Evolutionary conservation across 1,140 invertebrate genomes (phyloP), one percentile per base, ranked within the genome.

Genomic region (Oedothorax gibbosus): DNA sequence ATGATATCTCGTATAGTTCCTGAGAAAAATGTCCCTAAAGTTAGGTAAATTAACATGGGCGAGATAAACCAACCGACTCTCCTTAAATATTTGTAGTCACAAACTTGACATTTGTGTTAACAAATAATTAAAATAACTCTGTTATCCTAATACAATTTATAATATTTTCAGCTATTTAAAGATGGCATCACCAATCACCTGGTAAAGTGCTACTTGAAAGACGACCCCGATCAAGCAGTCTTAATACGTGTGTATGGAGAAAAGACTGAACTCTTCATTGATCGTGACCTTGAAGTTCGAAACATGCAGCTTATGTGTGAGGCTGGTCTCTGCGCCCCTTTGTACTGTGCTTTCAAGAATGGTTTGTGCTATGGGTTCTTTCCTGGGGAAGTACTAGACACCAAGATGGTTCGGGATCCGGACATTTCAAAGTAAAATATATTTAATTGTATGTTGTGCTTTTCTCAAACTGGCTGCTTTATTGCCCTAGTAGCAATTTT

Each of bases 171-270:
- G 69, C 90, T 94, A 87, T 98, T 98, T 90, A 98, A 96, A 78
- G 95, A 97, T 92, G 98, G 98, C 51, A 97, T 98, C 76, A 98
- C 97, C 71, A 99, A 99, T 91, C 96, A 95, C 90, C 92, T 99
- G 85, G 92, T 99, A 68, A 95, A 95, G 50, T 95, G 96, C 87
- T 95, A 92, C 85, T 86, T 90, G 51, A 90, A 91, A 80, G 89
- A 92, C 87, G 91, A 94, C 88, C 87, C 87, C n/a, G 88, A 90
- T 79, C 93, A 96, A 87, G 93, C 96, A 88, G 92, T 99, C 0
- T 91, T 99, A 5, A 93, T 99, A 15, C 92, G 97, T 87, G 93
- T 99, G 86, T 99, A 98, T 92, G 98, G 98, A 10, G 93, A 96
- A 86, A 97, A 97, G 89, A 98, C 97, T 0, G 97, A 98, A 90